Percentiles rank a stretch among this genome's conserved stretches.
phyloP scores from a whole-genome alignment of 2,888 invertebrate genomes.

The Baccha elongata region DNA sequence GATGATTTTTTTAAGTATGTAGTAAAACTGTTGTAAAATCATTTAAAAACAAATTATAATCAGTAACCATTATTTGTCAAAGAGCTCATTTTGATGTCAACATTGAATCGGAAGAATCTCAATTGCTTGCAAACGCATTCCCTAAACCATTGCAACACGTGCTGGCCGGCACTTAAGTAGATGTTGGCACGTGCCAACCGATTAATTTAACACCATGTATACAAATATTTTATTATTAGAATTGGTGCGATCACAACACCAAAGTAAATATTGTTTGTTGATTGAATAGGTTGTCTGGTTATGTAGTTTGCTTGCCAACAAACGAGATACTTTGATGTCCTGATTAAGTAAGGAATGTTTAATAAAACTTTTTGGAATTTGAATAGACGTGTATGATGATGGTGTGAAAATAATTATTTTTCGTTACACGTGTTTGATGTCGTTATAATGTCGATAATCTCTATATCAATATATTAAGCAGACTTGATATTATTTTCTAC shows the following conservation, averaged over 20 bases:
- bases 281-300: constrained; percentile 69
- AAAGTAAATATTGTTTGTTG: constrained; percentile 72
- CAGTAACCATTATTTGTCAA: constrained; percentile 9
- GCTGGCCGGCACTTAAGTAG: constrained; percentile 64
- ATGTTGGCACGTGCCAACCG: constrained; percentile 67
- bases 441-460: neutral
- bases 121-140: constrained; percentile 28
- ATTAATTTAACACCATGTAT: constrained; percentile 74
- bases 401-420: constrained; percentile 53
- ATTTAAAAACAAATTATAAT: no score
- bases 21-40: no score
- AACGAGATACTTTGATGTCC: constrained; percentile 64
- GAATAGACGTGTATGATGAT: constrained; percentile 9
- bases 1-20: no score
- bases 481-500: neutral
- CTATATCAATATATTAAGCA: constrained; percentile 6
- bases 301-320: constrained; percentile 62
- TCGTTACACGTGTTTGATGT: constrained; percentile 45
- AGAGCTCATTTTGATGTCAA: constrained; percentile 29
- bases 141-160: constrained; percentile 50
- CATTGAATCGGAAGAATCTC: constrained; percentile 23
- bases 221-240: constrained; percentile 73
- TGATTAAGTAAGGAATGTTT: constrained; percentile 71
- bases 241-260: constrained; percentile 73
- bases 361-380: constrained; percentile 57